A percentile compares a stretch with the other conserved stretches of the same genome.
These are phyloP conservation scores for Torymus texanus DNA, from an alignment of 2,888 invertebrate genomes.

Conservation along the genomic window DNA sequence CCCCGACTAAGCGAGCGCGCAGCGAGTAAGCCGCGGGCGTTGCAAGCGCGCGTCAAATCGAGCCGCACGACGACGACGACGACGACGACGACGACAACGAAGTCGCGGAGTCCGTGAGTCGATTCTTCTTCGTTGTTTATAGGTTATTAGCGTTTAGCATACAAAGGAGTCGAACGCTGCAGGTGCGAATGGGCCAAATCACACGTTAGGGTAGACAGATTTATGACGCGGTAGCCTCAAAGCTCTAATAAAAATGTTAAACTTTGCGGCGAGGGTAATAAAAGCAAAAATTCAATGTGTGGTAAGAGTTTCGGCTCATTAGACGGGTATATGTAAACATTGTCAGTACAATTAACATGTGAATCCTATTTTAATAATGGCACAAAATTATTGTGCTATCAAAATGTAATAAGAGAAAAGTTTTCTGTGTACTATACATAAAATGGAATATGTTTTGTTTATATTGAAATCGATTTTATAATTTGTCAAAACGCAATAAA, in stretches of 20 bases:
- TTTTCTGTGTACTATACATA: too few relatives aligned
- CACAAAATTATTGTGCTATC: too few relatives aligned
- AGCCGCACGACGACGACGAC: not conserved
- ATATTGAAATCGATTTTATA: too few relatives aligned
- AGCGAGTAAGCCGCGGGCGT: slow-evolving; percentile 25
- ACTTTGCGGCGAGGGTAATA: not conserved
- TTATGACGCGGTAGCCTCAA: slow-evolving; percentile 21
- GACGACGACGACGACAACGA: not conserved
- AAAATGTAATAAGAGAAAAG: too few relatives aligned
- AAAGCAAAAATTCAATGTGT: too few relatives aligned
- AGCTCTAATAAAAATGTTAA: slow-evolving; percentile 27
- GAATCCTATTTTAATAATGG: too few relatives aligned
- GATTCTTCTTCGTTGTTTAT: slow-evolving; percentile 20
- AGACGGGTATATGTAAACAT: too few relatives aligned
- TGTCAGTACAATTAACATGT: too few relatives aligned
- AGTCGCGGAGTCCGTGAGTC: not conserved
- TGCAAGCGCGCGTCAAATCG: not conserved
- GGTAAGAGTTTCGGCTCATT: too few relatives aligned
- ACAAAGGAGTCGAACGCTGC: slow-evolving; percentile 29
- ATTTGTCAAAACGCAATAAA: too few relatives aligned
- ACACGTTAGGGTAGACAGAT: slow-evolving; percentile 22
- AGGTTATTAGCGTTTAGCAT: slow-evolving; percentile 35
- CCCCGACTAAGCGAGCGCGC: not conserved
- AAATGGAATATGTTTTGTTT: too few relatives aligned
- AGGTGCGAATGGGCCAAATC: slow-evolving; percentile 29